phyloP scores from a whole-genome alignment of 2,888 invertebrate species.

The Limnephilus lunatus region DNA sequence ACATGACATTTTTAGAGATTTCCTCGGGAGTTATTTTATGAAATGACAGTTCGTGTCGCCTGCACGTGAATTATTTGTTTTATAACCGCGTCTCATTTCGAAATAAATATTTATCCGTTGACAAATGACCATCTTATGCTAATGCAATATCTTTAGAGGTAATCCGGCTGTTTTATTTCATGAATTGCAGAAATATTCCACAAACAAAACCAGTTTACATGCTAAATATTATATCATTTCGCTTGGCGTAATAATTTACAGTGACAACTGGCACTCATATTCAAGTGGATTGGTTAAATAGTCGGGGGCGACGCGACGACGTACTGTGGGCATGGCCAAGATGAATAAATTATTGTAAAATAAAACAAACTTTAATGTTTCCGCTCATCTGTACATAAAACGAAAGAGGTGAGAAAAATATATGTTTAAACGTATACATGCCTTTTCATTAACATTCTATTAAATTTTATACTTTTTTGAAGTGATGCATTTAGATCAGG shows the following conservation, averaged over 20 bases:
- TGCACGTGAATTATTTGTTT: slow-evolving; percentile 44
- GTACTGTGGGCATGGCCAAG: not conserved
- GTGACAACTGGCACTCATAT: not conserved
- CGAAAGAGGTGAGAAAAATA: not conserved
- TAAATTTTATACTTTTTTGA: no score
- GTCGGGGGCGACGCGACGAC: not conserved
- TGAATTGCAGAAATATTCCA: slow-evolving; percentile 12
- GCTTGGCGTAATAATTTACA: not conserved
- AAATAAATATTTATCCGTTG: slow-evolving; percentile 46
- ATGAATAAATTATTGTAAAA: not conserved
- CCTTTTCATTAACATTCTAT: no score
- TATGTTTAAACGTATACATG: not conserved
- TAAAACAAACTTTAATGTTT: not conserved
- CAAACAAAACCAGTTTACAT: not conserved
- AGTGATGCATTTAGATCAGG: no score
- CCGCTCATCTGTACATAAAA: not conserved
- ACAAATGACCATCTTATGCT: slow-evolving; percentile 42
- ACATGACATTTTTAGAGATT: not conserved
- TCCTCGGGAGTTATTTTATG: not conserved
- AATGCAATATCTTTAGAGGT: slow-evolving; percentile 39
- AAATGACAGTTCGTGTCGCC: slow-evolving; percentile 29
- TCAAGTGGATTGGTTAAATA: not conserved
- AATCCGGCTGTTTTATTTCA: slow-evolving; percentile 21
- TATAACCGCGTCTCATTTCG: slow-evolving; percentile 25
- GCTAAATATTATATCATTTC: slow-evolving; percentile 2